phyloP scores from a whole-genome alignment of 2,888 invertebrate species.

The Rhimphoctona megacephalus region DNA sequence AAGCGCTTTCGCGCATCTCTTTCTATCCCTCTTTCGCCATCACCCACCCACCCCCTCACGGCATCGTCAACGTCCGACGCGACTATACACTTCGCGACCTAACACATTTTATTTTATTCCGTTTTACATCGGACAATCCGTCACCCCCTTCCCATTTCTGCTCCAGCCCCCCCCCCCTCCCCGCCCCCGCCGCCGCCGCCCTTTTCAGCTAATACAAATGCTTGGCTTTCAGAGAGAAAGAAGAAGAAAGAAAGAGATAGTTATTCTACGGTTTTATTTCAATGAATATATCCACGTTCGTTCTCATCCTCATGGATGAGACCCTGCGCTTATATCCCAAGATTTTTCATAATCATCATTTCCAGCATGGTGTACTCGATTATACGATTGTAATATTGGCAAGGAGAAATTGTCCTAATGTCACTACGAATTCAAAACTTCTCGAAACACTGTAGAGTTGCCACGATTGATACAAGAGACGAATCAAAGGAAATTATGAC shows the following conservation, averaged over 20 bases:
- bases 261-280: constrained; percentile 28
- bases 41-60: constrained; percentile 53
- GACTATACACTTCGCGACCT: constrained; percentile 21
- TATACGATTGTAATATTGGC: constrained; percentile 9
- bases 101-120: constrained; percentile 78
- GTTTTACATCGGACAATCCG: constrained; percentile 74
- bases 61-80: constrained; percentile 19
- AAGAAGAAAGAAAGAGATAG: not conserved
- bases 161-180: not conserved
- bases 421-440: constrained; percentile 5
- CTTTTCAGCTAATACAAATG: constrained; percentile 19
- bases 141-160: constrained; percentile 32
- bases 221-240: constrained; percentile 33
- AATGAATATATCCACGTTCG: constrained; percentile 43
- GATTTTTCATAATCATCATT: constrained; percentile 2
- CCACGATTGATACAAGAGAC: not conserved
- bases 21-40: constrained; percentile 65
- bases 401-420: not conserved
- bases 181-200: too few relatives aligned
- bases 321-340: not conserved
- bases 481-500: constrained; percentile 10
- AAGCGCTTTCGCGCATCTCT: constrained; percentile 59
- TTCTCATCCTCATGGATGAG: constrained; percentile 23
- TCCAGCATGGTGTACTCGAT: not conserved
- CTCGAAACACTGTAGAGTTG: not conserved